These are phyloP conservation scores for Athalia cordata DNA, from an alignment of 2,888 invertebrate genomes.

Conservation along the genomic window DNA sequence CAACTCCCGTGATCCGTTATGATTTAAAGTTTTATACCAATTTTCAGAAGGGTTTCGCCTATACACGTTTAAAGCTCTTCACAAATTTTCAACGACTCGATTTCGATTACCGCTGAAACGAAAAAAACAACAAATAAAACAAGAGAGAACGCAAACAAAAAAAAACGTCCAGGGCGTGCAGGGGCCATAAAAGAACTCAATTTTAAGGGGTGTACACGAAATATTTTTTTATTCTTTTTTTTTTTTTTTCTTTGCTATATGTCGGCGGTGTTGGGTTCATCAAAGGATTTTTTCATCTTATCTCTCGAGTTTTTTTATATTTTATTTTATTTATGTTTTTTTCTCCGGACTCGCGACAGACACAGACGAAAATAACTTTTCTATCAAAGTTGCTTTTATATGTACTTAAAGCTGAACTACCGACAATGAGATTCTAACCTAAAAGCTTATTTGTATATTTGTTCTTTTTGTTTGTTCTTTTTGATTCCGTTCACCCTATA, in stretches of 20 bases:
- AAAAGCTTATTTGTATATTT: no score
- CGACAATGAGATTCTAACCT: background rate
- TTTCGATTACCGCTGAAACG: background rate
- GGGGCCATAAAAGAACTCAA: background rate
- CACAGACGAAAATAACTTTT: constrained; percentile 11
- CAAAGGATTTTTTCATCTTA: constrained; percentile 10
- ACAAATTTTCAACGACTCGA: background rate
- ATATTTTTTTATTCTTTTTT: no score
- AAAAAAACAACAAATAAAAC: background rate
- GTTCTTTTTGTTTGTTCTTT: no score
- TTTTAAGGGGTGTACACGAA: background rate
- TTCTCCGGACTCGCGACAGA: background rate
- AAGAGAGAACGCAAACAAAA: no score
- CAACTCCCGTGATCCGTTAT: background rate
- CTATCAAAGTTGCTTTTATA: constrained; percentile 2
- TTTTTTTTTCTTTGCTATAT: background rate
- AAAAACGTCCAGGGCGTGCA: background rate
- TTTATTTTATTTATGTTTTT: no score
- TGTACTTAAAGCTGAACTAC: constrained; percentile 17
- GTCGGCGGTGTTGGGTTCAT: background rate
- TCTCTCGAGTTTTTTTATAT: no score
- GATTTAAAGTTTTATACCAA: background rate
- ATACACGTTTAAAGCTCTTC: background rate
- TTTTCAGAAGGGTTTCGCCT: no score
- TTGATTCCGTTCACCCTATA: no score